phyloP scores from a whole-genome alignment of 1,140 invertebrate genomes.

The Cataglyphis hispanica region DNA sequence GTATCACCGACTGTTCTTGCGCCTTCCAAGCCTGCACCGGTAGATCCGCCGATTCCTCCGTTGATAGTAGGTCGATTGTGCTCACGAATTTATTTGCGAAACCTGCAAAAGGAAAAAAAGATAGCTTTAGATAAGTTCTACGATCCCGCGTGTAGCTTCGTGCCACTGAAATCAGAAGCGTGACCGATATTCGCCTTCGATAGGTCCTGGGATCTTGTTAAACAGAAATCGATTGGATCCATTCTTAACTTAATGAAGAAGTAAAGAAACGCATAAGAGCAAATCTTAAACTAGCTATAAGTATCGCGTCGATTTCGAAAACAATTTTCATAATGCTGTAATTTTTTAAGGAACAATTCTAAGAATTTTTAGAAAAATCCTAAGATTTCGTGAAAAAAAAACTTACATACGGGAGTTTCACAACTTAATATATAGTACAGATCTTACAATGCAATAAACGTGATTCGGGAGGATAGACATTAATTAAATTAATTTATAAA shows the following conservation, averaged over 20 bases:
- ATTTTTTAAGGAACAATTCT: background rate
- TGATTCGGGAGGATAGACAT: background rate
- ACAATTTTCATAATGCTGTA: background rate
- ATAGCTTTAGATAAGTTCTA: slow-evolving; percentile 60
- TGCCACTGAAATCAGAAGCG: slow-evolving; percentile 36
- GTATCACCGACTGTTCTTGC: slow-evolving; percentile 63
- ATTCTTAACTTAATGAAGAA: background rate
- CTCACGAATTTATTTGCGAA: background rate
- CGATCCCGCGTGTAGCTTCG: slow-evolving; percentile 6
- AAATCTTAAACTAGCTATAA: slow-evolving; percentile 8
- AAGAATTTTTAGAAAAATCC: background rate
- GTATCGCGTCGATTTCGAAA: background rate
- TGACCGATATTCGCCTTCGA: background rate
- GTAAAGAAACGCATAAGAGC: background rate
- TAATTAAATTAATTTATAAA: slow-evolving; percentile 23
- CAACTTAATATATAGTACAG: background rate
- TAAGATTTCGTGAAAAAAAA: background rate
- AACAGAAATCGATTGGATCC: background rate
- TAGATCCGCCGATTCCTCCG: slow-evolving; percentile 75
- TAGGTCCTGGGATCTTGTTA: slow-evolving; percentile 12
- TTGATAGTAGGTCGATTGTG: background rate
- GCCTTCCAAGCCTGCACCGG: slow-evolving; percentile 78
- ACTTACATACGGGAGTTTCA: background rate
- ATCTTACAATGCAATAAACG: background rate
- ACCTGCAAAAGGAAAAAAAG: slow-evolving; percentile 77